Base-by-base conservation (phyloP, 2,888 invertebrate species). In the Gerris lacustris region DNA sequence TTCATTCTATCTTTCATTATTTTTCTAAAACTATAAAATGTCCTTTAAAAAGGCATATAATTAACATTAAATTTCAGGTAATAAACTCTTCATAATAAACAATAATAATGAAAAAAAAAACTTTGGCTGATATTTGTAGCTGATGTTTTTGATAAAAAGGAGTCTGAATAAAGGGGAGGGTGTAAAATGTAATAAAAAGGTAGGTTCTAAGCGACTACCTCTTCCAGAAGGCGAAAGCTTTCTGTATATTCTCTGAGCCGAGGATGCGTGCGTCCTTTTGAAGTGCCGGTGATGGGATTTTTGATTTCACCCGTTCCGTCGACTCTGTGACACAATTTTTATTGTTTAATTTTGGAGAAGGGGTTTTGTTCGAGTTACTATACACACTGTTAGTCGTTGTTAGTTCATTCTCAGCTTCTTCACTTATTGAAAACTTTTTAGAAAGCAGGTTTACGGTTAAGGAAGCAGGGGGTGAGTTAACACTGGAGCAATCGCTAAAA, bases 151-250 rank as follows among this genome's bases (percentile, higher is more conserved):
- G 31, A 31, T 31, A 31, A 31, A 31, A 31, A 31, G 31, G 31
- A 31, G 31, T 31, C 31, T 31, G 31, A 31, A 31, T 31, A 31
- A 31, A 31, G 31, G 31, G 31, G 31, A 31, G 31, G 31, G 31
- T 31, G 31, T 31, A 31, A 31, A 31, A 31, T 2, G 31, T 31
- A 4, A 31, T 31, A 31, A 31, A 31, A 31, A 31, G 31, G 31
- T 31, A 31, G 31, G 31, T 31, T 31, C 31, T 31, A 31, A 31
- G 31, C 31, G n/a, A 44, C 69, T 73, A 74, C 69, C 74, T 80
- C 69, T 82, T 82, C 82, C 82, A 83, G 77, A 82, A 82, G 6
- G 80, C 82, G 71, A 82, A 80, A 18, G 81, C 82, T 76, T 81
- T 80, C 66, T 82, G 81, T 73, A 82, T 76, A 70, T 76, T 77